Evolutionary conservation across 1,140 invertebrate species (phyloP), one percentile per base, ranked within the genome.

Genomic region (Cyrtorhinus lividipennis): DNA sequence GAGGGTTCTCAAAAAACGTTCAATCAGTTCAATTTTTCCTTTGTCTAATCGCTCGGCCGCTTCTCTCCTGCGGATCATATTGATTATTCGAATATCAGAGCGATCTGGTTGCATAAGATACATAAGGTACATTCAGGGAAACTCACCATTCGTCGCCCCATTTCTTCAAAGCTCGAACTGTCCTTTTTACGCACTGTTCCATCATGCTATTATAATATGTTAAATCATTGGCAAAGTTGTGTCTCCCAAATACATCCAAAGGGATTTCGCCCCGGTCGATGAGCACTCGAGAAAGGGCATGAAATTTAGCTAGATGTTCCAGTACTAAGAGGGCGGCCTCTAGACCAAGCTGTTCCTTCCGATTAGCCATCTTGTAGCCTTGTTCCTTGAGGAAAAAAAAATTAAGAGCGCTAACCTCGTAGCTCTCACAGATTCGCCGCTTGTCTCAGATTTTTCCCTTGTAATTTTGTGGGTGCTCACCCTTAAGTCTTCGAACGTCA

Each of bases 111-210:
- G n/a, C n/a, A n/a, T n/a, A n/a, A n/a, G n/a, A n/a, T n/a, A n/a
- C 30, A 38, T 8, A 38, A 38, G 5, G 30, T 38, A 38, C 15
- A 38, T 38, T 38, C 30, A 38, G 5, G 15, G 15, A 5, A 15
- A 38, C 30, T 56, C 24, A 57, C 56, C 56, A 57, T 57, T 57
- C 56, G 20, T 23, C 56, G 15, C 56, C 56, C 56, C 56, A 57
- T 2, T 18, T 57, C 24, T 57, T 38, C 30, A 38, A 13, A 24
- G 24, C 56, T 57, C 24, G 13, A 13, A 23, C 2, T 18, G 13
- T 18, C 56, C 20, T 57, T 2, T 8, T 2, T 15, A 24, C 20
- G 20, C 15, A 22, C 2, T 20, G 15, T 2, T 18, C 23, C 5
- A 57, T 13, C 56, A 20, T 23, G 15, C 20, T 57, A 23, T 57